These are phyloP conservation scores for Bagarius yarrelli DNA, from an alignment of 2,113 vertebrate species.

Conservation along the genomic window DNA sequence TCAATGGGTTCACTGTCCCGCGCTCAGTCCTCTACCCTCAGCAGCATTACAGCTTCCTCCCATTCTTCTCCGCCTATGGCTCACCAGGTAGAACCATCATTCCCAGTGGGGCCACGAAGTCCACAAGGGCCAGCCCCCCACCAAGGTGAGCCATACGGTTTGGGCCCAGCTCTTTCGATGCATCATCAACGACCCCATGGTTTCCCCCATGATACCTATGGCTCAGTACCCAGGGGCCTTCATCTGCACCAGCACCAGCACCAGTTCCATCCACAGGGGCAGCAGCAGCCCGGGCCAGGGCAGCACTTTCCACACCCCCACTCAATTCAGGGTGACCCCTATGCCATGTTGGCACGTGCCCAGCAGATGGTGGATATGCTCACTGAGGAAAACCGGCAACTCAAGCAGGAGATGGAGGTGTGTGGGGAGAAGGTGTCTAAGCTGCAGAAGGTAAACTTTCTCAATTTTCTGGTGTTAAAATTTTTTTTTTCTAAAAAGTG, in stretches of 20 bases:
- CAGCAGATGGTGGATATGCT: constrained; percentile 95
- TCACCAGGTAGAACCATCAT: constrained; percentile 66
- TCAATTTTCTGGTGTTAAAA: not conserved
- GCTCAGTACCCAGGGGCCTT: constrained; percentile 80
- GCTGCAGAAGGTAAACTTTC: constrained; percentile 83
- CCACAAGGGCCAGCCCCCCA: constrained; percentile 70
- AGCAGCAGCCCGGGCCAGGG: constrained; percentile 54
- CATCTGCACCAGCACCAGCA: constrained; percentile 75
- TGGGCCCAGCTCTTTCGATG: constrained; percentile 58
- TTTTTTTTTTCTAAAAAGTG: too few species aligned
- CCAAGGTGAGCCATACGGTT: constrained; percentile 72
- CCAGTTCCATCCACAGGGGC: constrained; percentile 50
- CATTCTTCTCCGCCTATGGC: constrained; percentile 66
- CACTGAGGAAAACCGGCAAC: constrained; percentile 86
- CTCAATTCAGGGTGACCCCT: constrained; percentile 81
- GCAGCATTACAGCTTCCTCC: constrained; percentile 76
- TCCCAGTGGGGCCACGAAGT: constrained; percentile 64
- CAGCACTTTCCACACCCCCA: constrained; percentile 57
- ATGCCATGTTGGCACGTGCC: constrained; percentile 84
- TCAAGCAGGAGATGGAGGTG: constrained; percentile 89
- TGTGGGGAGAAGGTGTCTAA: constrained; percentile 92
- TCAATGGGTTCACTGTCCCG: constrained; percentile 88
- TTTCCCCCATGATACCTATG: constrained; percentile 77
- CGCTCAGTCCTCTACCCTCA: constrained; percentile 84
- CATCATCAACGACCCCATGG: constrained; percentile 66